Evolutionary conservation across 2,797 vertebrate genomes (phyloP), one percentile per base, ranked within the genome.

Genomic region (Argyrosomus regius): DNA sequence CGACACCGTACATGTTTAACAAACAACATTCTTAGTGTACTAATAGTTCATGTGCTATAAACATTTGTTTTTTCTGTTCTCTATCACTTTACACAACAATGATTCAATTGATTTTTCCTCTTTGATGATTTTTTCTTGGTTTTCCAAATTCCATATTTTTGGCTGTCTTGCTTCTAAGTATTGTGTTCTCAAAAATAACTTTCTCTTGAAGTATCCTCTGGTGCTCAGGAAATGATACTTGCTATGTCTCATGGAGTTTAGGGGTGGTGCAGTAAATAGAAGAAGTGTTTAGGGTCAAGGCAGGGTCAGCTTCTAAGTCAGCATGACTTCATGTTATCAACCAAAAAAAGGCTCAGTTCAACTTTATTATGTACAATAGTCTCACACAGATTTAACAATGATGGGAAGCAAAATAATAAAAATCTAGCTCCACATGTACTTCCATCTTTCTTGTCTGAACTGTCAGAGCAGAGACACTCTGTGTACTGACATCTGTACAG

Each of bases 341-440:
- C 24, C 24, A 66, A 56, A 28, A 58, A 61, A 72, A 66, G n/a
- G 49, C 35, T 49, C 20, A 54, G n/a, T 63, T 56, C 14, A 53
- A 20, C 24, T 62, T 41, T 22, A 49, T 45, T 31, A 62, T 35
- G 61, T 14, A 22, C 39, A 53, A 5, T 14, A n/a, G 2, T 35
- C 54, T 45, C 48, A 60, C 18, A 24, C 49, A 31, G 24, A n/a
- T 41, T 14, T 16, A 20, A 67, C 18, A 35, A 24, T 22, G 17
- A 16, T n/a, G 13, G 17, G 39, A 59, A 65, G 35, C 46, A 31
- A 50, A 24, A 31, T 22, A 14, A 53, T 39, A 6, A 4, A 54
- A 66, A 70, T 70, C 2, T 6, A 28, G 43, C 22, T 8, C 11
- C 26, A 20, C 4, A 4, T 46, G 57, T 22, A 18, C 6, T 8